Evolutionary conservation across 2,797 vertebrate species (phyloP).

Genomic region (Enteromius argenteus): DNA sequence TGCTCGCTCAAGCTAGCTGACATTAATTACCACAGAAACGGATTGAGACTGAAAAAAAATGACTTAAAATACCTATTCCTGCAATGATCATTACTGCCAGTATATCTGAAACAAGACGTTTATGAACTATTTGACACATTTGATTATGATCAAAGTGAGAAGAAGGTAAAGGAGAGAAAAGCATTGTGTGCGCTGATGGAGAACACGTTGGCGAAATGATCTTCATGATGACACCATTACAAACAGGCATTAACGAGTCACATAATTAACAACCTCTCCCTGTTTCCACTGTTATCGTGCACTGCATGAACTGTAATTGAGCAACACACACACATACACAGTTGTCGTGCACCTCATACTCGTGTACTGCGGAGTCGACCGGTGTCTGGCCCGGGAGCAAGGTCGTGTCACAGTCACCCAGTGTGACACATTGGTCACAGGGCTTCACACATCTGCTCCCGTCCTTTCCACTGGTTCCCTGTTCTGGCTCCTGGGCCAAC

Average conservation of each 20-base stretch:
- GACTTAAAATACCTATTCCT: slow-evolving; percentile 38
- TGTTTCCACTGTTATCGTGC: slow-evolving; percentile 25
- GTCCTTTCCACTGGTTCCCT: slow-evolving; percentile 68
- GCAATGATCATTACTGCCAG: slow-evolving; percentile 48
- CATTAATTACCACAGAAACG: slow-evolving; percentile 51
- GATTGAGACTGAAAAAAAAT: slow-evolving; percentile 40
- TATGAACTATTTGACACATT: slow-evolving; percentile 39
- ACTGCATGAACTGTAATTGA: slow-evolving; percentile 35
- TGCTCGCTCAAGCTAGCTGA: slow-evolving; percentile 46
- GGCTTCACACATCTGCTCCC: slow-evolving; percentile 76
- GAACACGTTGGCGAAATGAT: background rate
- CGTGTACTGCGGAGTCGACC: slow-evolving; percentile 60
- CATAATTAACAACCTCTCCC: slow-evolving; percentile 41
- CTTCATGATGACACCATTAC: slow-evolving; percentile 27
- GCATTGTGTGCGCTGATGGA: background rate
- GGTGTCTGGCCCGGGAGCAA: slow-evolving; percentile 73
- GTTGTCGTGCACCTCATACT: slow-evolving; percentile 7
- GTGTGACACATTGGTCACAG: slow-evolving; percentile 73
- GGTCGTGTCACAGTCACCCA: slow-evolving; percentile 72
- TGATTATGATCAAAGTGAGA: slow-evolving; percentile 34
- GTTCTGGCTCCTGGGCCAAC: slow-evolving; percentile 56
- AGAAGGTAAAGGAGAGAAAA: slow-evolving; percentile 4
- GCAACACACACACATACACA: background rate
- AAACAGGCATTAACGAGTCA: slow-evolving; percentile 32
- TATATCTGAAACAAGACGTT: slow-evolving; percentile 45